Evolutionary conservation across 23 tunicate genomes (phyloP).

Genomic region (Oikopleura dioica): DNA sequence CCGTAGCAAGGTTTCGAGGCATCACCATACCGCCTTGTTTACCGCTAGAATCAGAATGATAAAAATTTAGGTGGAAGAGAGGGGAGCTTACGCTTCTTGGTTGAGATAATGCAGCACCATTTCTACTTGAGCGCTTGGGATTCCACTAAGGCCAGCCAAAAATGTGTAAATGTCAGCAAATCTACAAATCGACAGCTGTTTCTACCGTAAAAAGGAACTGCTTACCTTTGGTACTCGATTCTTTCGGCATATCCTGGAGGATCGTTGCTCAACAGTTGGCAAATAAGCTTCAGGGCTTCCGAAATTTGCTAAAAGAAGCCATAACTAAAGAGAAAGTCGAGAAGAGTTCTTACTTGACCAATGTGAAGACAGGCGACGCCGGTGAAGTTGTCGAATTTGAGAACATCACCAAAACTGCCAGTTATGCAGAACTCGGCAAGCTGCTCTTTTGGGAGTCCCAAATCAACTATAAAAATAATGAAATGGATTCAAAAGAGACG

Average conservation of each 20-base stretch:
- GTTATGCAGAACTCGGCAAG: conserved; percentile 33
- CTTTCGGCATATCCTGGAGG: conserved; percentile 41
- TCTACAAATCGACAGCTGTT: not conserved
- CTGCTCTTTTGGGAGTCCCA: conserved; percentile 58
- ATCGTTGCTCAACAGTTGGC: conserved; percentile 40
- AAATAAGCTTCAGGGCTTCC: conserved; percentile 56
- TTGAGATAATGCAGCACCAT: conserved; percentile 28
- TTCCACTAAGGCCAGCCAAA: conserved; percentile 45
- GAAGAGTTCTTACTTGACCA: conserved; percentile 22
- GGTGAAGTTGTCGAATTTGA: conserved; percentile 45
- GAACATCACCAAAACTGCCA: conserved; percentile 53
- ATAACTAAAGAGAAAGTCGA: not conserved
- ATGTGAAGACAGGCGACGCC: conserved; percentile 81
- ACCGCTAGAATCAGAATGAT: conserved; percentile 17
- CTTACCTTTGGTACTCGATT: conserved; percentile 26
- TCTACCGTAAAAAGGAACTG: not conserved
- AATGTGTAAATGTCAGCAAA: conserved; percentile 46
- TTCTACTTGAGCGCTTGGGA: conserved; percentile 40
- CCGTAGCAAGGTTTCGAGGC: conserved; percentile 65
- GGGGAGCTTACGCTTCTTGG: conserved; percentile 50
- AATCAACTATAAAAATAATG: conserved; percentile 22
- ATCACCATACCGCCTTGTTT: conserved; percentile 77
- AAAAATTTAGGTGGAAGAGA: no score
- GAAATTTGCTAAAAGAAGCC: conserved; percentile 28
- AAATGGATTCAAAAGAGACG: conserved; percentile 13